Evolutionary conservation across 2,113 vertebrate species (phyloP).

Genomic region (Typhlomys cinereus): DNA sequence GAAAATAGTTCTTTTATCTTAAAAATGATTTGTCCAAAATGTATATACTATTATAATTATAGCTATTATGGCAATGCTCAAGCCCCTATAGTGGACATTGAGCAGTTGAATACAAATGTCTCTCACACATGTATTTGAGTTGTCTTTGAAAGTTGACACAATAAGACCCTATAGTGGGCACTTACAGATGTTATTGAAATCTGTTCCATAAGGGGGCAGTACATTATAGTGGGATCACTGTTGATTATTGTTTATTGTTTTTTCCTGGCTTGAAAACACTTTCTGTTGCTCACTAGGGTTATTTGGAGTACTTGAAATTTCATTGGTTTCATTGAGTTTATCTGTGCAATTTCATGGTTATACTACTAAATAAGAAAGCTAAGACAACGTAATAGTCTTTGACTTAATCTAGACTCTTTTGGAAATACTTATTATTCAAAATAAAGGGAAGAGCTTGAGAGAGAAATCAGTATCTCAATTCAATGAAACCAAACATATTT

Average conservation of each 20-base stretch:
- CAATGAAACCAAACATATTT: not conserved
- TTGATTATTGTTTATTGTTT: not conserved
- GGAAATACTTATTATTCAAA: not conserved
- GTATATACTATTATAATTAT: not conserved
- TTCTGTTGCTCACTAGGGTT: not conserved
- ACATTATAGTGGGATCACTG: conserved; percentile 13
- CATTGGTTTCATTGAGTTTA: not conserved
- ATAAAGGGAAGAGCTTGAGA: not conserved
- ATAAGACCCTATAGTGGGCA: not conserved
- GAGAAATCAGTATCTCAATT: conserved; percentile 33
- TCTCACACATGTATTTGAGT: not conserved
- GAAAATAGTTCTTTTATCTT: conserved; percentile 16
- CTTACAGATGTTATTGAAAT: not conserved
- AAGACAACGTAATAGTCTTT: not conserved
- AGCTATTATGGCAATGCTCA: not conserved
- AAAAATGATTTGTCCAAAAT: conserved; percentile 19
- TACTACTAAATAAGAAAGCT: not conserved
- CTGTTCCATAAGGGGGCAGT: conserved; percentile 51
- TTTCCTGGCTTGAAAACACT: not conserved
- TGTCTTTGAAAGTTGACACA: not conserved
- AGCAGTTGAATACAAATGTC: not conserved
- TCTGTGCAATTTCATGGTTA: not conserved
- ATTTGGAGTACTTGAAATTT: conserved; percentile 21
- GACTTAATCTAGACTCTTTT: not conserved
- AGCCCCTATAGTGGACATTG: not conserved